phyloP scores from a whole-genome alignment of 2,113 vertebrate species.

The Oceanodroma tethys region DNA sequence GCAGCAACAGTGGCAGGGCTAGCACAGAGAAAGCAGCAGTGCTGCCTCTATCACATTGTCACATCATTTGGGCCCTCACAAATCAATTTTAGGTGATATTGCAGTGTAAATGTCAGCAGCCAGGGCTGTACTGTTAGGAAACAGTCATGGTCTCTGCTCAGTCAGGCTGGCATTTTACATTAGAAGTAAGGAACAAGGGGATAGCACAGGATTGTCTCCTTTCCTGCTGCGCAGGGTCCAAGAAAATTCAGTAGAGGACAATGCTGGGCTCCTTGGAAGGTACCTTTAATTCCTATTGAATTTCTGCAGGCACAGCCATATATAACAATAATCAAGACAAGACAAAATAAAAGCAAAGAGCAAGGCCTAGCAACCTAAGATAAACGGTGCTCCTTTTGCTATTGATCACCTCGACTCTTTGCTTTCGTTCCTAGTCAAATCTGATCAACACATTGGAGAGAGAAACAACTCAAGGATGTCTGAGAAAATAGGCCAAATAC shows the following conservation, averaged over 20 bases:
- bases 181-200: not conserved
- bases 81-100: not conserved
- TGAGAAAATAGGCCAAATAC: not conserved
- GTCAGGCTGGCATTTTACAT: not conserved
- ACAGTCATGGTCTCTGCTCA: not conserved
- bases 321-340: conserved; percentile 19
- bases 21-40: not conserved
- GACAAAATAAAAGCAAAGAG: not conserved
- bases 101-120: not conserved
- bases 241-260: not conserved
- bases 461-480: not conserved
- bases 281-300: not conserved
- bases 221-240: not conserved
- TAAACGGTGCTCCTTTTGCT: not conserved
- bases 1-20: not conserved
- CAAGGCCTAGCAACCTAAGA: not conserved
- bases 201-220: not conserved
- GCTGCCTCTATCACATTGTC: not conserved
- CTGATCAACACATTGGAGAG: not conserved
- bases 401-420: not conserved
- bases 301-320: not conserved
- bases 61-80: not conserved
- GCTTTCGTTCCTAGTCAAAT: not conserved
- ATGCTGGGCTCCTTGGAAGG: not conserved
- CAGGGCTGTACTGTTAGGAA: not conserved